Evolutionary conservation across 2,797 vertebrate genomes (phyloP), one percentile per base, ranked within the genome.

Genomic region (Centropyge bicolor): DNA sequence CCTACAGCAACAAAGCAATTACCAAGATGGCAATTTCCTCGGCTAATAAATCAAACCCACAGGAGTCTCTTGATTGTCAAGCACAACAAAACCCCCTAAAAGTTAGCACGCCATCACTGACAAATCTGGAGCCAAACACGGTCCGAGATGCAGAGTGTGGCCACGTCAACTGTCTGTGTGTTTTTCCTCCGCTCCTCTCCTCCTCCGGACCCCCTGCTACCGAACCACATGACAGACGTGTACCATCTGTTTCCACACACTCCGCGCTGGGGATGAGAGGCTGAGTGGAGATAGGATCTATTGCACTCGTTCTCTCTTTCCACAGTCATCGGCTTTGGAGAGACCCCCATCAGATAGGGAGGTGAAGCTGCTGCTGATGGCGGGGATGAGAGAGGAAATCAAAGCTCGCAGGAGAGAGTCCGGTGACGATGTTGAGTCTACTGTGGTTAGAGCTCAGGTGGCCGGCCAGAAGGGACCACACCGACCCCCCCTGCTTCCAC

Each of bases 191-290:
- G n/a, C 62, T 83, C 51, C 64, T 84, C 63, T 86, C 73, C 82
- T 89, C 77, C 82, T 89, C 81, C 51, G 41, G 80, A 72, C 81
- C 70, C 75, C 82, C 87, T 69, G 83, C 86, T 88, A 87, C 89
- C 88, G 86, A 80, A 86, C 89, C 88, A 86, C 88, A 89, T 89
- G 91, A 93, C 89, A 89, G 91, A 91, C 87, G 70, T 61, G 82
- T 60, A 74, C 92, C 90, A 92, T 93, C 92, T 93, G 92, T 73
- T 90, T 78, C 64, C 76, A 73, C 81, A 71, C 80, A 54, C 82
- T 80, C 83, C 31, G 78, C 45, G 49, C 78, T 52, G 80, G 57
- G 78, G 81, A 82, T 85, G 83, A 83, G 85, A 87, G 86, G 80
- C 70, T 82, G 81, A 86, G 84, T 74, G 80, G 78, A 84, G 89